phyloP scores from a whole-genome alignment of 2,113 vertebrate genomes.

The Bostrychus sinensis region DNA sequence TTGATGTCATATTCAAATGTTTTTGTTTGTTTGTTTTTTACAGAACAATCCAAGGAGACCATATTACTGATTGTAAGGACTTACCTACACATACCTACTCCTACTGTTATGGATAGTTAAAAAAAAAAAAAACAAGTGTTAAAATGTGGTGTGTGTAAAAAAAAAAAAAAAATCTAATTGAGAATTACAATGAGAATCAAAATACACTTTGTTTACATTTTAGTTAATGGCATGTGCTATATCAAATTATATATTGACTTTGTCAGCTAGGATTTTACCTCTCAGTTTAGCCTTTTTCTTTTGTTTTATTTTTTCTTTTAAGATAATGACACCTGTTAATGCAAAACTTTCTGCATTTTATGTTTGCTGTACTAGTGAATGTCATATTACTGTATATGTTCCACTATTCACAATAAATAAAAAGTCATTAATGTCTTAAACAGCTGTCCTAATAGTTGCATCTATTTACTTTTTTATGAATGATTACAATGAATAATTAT shows the following conservation, averaged over 20 bases:
- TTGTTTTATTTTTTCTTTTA: background rate
- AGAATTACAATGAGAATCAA: constrained; percentile 11
- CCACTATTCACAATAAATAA: constrained; percentile 59
- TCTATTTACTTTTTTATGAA: too few relatives aligned
- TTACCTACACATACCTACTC: constrained; percentile 7
- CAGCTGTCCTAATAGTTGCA: too few relatives aligned
- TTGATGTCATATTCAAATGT: constrained; percentile 5
- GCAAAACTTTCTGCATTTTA: too few relatives aligned
- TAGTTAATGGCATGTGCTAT: constrained; percentile 5
- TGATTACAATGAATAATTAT: too few relatives aligned
- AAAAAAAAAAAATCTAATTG: too few relatives aligned
- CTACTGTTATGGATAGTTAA: constrained; percentile 21
- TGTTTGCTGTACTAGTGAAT: too few relatives aligned
- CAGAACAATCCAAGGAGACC: constrained; percentile 97
- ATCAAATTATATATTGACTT: background rate
- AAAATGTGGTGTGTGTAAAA: too few relatives aligned
- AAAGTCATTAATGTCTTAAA: constrained; percentile 5
- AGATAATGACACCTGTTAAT: too few relatives aligned
- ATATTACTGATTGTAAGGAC: constrained; percentile 87
- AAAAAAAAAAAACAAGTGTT: constrained; percentile 28
- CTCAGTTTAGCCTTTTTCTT: background rate
- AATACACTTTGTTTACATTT: constrained; percentile 23
- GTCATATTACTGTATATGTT: too few relatives aligned
- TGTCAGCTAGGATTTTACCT: background rate
- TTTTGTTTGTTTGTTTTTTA: constrained; percentile 32